Evolutionary conservation across 2,797 vertebrate genomes (phyloP).

Genomic region (Hipposideros larvatus): DNA sequence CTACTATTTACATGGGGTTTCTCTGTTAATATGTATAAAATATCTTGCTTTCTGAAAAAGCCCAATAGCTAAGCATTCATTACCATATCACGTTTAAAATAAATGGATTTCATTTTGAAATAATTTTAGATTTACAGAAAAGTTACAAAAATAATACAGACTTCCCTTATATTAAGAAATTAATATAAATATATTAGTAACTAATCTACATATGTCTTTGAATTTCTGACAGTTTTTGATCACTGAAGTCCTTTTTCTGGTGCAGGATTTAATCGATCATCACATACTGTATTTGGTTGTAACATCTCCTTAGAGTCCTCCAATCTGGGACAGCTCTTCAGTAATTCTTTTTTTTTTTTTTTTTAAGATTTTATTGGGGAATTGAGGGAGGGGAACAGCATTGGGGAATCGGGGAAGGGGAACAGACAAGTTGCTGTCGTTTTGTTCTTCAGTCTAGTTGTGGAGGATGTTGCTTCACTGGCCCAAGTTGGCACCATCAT

Average conservation of each 20-base stretch:
- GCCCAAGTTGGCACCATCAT: too few relatives aligned
- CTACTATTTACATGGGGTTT: not conserved
- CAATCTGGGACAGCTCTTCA: not conserved
- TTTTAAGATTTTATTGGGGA: too few relatives aligned
- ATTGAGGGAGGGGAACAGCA: too few relatives aligned
- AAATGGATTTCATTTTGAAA: not conserved
- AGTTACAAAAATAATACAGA: not conserved
- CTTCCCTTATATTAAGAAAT: not conserved
- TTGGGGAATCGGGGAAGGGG: too few relatives aligned
- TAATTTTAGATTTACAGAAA: conserved; percentile 51
- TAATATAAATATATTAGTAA: not conserved
- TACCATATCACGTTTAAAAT: not conserved
- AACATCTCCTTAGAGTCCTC: not conserved
- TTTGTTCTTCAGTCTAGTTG: too few relatives aligned
- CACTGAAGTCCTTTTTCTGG: not conserved
- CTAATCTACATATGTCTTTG: not conserved
- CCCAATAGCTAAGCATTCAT: not conserved
- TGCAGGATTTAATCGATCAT: not conserved
- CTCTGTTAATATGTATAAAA: not conserved
- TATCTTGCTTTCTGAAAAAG: not conserved
- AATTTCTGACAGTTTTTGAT: not conserved
- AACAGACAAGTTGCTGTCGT: too few relatives aligned
- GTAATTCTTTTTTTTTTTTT: not conserved
- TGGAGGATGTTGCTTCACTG: too few relatives aligned
- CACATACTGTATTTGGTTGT: not conserved